These are phyloP conservation scores for Rhynchopsitta pachyrhyncha DNA, from an alignment of 2,113 vertebrate genomes.

Conservation along the genomic window DNA sequence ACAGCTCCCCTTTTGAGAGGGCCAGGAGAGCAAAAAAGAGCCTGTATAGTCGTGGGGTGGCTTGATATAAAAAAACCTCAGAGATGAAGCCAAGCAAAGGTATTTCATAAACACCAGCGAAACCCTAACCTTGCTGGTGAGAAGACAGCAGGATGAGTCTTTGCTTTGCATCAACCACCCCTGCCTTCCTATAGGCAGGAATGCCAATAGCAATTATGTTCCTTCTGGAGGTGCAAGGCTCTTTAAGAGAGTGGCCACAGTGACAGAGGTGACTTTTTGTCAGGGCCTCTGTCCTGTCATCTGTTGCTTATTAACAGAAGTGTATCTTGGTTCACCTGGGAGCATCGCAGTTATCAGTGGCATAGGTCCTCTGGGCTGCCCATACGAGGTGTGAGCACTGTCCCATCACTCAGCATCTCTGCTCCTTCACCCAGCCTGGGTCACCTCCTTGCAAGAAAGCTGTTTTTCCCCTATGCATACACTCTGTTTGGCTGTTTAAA, in stretches of 20 bases:
- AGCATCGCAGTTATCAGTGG: rapidly evolving
- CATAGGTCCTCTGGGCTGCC: neutral
- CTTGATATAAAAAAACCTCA: neutral
- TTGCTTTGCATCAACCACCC: neutral
- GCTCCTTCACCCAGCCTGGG: rapidly evolving
- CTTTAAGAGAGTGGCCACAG: neutral
- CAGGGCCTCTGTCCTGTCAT: neutral
- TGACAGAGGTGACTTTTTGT: neutral
- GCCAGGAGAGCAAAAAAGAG: neutral
- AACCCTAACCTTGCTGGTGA: neutral
- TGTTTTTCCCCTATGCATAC: rapidly evolving
- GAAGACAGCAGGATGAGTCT: no score
- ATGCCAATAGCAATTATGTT: neutral
- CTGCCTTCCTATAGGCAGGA: neutral
- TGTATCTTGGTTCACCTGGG: rapidly evolving
- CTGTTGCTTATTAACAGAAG: neutral
- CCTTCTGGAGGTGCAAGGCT: neutral
- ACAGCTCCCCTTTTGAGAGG: neutral
- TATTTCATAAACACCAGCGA: neutral
- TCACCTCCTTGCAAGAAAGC: neutral
- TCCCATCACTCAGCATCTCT: neutral
- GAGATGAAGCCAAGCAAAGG: neutral
- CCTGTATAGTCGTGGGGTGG: neutral
- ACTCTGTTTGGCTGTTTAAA: neutral
- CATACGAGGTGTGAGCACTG: neutral